These are phyloP conservation scores for Melanitta fusca DNA, from an alignment of 2,797 vertebrate genomes.

Conservation along the genomic window DNA sequence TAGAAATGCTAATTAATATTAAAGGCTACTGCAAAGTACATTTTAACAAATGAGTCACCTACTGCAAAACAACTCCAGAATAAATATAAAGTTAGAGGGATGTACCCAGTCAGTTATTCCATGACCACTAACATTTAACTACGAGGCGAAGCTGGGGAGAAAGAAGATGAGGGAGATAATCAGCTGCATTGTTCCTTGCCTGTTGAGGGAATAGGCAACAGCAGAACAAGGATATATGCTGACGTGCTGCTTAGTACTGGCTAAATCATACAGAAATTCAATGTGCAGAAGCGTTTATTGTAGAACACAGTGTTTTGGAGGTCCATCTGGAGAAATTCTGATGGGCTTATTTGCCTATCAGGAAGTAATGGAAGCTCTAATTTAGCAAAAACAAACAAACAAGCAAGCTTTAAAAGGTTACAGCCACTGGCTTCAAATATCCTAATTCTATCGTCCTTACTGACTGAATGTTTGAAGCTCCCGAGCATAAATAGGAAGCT, in stretches of 20 bases:
- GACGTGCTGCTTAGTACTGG: background rate
- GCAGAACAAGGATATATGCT: background rate
- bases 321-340: background rate
- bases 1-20: background rate
- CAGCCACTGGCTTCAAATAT: background rate
- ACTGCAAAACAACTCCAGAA: background rate
- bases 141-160: background rate
- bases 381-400: background rate
- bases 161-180: background rate
- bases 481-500: background rate
- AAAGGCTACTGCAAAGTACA: background rate
- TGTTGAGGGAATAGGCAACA: background rate
- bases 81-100: background rate
- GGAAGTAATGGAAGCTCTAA: background rate
- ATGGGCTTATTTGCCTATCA: background rate
- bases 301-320: background rate
- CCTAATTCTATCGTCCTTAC: background rate
- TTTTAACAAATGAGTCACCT: background rate
- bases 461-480: background rate
- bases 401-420: background rate
- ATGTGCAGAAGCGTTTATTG: background rate
- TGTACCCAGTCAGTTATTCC: background rate
- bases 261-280: background rate
- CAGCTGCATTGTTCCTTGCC: background rate
- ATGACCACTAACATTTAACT: background rate